phyloP scores from a whole-genome alignment of 2,797 vertebrate species.

The Enteromius thamalakanensis region DNA sequence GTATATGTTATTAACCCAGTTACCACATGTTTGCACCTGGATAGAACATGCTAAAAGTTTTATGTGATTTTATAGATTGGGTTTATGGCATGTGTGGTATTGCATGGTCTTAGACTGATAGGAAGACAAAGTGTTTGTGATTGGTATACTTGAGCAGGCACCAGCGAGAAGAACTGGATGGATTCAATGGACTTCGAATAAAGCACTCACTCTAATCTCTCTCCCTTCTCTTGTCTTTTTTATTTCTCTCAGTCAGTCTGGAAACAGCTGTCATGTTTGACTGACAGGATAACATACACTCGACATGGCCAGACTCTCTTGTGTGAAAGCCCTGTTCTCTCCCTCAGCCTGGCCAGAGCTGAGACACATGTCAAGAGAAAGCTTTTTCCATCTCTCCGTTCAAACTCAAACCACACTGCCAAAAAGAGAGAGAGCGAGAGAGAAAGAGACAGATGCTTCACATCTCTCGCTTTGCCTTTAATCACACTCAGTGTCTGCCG shows the following conservation, averaged over 20 bases:
- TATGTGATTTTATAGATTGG: background rate
- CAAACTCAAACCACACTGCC: conserved; percentile 52
- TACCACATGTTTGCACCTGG: background rate
- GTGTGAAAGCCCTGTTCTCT: conserved; percentile 55
- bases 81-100: background rate
- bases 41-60: background rate
- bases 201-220: conserved; percentile 63
- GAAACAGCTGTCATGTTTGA: conserved; percentile 83
- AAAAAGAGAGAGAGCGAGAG: conserved; percentile 37
- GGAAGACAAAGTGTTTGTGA: conserved; percentile 10
- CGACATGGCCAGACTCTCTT: conserved; percentile 56
- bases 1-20: background rate
- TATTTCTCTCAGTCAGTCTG: conserved; percentile 75
- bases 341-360: conserved; percentile 47
- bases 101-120: conserved; percentile 3
- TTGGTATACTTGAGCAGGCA: conserved; percentile 22
- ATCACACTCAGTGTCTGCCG: conserved; percentile 53
- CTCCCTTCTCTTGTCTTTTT: conserved; percentile 66
- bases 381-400: conserved; percentile 53
- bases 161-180: conserved; percentile 64
- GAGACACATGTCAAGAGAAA: conserved; percentile 53
- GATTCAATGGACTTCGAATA: conserved; percentile 20
- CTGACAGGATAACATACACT: conserved; percentile 75
- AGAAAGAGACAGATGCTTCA: conserved; percentile 48
- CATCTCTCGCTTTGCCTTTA: conserved; percentile 56